These are phyloP conservation scores for Gymnosoma rotundatum DNA, from an alignment of 2,888 invertebrate species.

Conservation along the genomic window DNA sequence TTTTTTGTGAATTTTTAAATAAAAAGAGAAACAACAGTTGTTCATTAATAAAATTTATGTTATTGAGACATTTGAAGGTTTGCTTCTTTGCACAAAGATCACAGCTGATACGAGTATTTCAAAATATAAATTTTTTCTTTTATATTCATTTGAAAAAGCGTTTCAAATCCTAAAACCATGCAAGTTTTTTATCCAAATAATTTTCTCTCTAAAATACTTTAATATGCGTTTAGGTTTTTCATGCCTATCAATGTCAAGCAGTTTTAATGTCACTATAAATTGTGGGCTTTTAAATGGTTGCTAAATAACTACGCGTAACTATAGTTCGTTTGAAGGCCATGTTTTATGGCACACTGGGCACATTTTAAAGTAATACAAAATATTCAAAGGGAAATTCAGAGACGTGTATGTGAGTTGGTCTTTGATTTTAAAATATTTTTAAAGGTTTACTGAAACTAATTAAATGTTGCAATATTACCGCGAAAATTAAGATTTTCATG, in stretches of 20 bases:
- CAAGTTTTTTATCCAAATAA: too few relatives aligned
- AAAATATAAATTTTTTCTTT: background rate
- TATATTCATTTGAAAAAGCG: conserved; percentile 9
- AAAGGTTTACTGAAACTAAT: conserved; percentile 44
- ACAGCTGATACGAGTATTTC: too few relatives aligned
- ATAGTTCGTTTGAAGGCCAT: conserved; percentile 1
- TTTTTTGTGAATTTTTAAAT: conserved; percentile 3
- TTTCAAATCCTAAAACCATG: background rate
- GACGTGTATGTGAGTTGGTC: background rate
- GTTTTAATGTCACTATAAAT: conserved; percentile 38
- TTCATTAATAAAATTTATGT: background rate
- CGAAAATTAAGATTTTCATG: conserved; percentile 45
- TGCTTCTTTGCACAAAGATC: background rate
- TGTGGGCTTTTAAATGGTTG: conserved; percentile 33
- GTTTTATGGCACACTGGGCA: background rate
- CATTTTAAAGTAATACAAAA: background rate
- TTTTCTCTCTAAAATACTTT: background rate
- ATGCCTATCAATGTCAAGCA: background rate
- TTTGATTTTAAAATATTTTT: background rate
- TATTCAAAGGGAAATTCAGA: background rate
- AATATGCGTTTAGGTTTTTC: background rate
- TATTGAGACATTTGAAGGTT: too few relatives aligned
- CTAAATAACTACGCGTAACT: conserved; percentile 27
- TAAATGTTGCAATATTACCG: conserved; percentile 4
- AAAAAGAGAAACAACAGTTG: conserved; percentile 36